Evolutionary conservation across 2,797 vertebrate species (phyloP).

Genomic region (Micropoecilia bifurca): DNA sequence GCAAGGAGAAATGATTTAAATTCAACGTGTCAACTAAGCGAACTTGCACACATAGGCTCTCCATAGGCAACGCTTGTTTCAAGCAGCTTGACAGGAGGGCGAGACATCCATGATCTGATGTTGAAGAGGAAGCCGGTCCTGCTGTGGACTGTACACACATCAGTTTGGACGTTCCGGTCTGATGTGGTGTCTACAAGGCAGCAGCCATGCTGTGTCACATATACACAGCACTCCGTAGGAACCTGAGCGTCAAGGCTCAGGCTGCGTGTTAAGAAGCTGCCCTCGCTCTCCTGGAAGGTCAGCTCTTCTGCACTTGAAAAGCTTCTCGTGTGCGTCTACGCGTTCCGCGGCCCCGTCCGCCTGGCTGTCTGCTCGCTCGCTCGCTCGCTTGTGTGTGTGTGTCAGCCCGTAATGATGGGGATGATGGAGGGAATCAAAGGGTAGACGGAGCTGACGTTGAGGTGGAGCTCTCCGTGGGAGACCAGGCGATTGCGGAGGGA

Average conservation of each 20-base stretch:
- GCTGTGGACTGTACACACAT: slow-evolving; percentile 63
- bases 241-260: slow-evolving; percentile 59
- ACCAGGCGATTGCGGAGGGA: slow-evolving; percentile 79
- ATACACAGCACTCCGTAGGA: slow-evolving; percentile 66
- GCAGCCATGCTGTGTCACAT: slow-evolving; percentile 68
- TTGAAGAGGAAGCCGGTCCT: slow-evolving; percentile 51
- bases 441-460: slow-evolving; percentile 73
- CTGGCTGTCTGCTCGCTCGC: slow-evolving; percentile 64
- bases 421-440: slow-evolving; percentile 84
- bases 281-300: slow-evolving; percentile 72
- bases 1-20: slow-evolving; percentile 32
- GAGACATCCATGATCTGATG: slow-evolving; percentile 56
- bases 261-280: slow-evolving; percentile 73
- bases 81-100: slow-evolving; percentile 41
- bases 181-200: slow-evolving; percentile 67
- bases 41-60: slow-evolving; percentile 24
- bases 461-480: slow-evolving; percentile 76
- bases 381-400: slow-evolving; percentile 52
- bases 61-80: slow-evolving; percentile 56
- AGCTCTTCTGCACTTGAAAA: slow-evolving; percentile 75
- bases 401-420: slow-evolving; percentile 84
- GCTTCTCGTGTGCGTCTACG: slow-evolving; percentile 65
- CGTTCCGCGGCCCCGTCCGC: slow-evolving; percentile 56
- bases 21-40: slow-evolving; percentile 30
- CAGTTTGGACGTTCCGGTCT: slow-evolving; percentile 56